phyloP scores from a whole-genome alignment of 2,113 vertebrate genomes.

The Pterocles orientalis region DNA sequence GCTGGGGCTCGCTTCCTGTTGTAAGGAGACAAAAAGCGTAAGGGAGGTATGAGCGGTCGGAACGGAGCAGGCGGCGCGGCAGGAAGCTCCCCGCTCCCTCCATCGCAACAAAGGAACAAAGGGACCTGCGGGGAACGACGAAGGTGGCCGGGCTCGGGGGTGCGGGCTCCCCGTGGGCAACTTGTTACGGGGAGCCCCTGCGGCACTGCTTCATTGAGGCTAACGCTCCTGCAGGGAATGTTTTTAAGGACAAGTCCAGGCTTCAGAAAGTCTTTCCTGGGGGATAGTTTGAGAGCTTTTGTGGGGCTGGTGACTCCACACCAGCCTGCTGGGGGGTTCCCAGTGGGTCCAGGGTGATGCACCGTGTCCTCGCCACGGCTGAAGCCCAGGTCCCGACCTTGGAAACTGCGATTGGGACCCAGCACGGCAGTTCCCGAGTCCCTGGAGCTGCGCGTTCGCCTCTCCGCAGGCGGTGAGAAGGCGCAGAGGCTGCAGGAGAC shows the following conservation, averaged over 20 bases:
- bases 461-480: rapidly evolving
- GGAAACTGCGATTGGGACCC: rapidly evolving
- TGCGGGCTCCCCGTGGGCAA: background rate
- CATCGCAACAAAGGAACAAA: constrained; percentile 47
- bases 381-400: rapidly evolving
- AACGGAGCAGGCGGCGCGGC: background rate
- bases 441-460: rapidly evolving
- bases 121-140: background rate
- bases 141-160: background rate
- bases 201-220: rapidly evolving
- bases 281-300: background rate
- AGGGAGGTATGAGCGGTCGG: background rate
- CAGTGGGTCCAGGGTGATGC: rapidly evolving
- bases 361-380: rapidly evolving
- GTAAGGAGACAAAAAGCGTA: background rate
- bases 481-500: background rate
- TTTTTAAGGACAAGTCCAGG: background rate
- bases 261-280: background rate
- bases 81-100: background rate
- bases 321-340: rapidly evolving
- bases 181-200: background rate
- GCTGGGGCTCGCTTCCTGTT: background rate
- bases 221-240: rapidly evolving
- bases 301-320: background rate
- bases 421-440: background rate